Evolutionary conservation across 2,113 vertebrate genomes (phyloP), one percentile per base, ranked within the genome.

Genomic region (Atrichornis clamosus): DNA sequence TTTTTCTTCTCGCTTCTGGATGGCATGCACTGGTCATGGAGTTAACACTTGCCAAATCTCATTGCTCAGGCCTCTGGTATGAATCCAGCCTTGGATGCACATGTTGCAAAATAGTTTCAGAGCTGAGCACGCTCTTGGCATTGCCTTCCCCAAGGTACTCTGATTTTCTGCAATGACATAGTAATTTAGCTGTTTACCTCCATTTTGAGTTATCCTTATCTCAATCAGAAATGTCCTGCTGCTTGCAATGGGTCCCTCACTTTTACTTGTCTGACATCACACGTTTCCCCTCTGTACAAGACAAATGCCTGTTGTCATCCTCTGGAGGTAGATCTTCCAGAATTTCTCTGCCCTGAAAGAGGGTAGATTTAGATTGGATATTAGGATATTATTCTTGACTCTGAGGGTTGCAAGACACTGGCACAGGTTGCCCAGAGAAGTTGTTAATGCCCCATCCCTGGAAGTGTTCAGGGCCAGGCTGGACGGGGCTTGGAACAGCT

Each of bases 1-100:
- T 93, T 96, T 93, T 92, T 60, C 90, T 92, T 87, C 83, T 94
- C 3, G 1, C 53, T 89, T 81, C 92, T 92, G 83, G 68, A 90
- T 86, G 37, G 27, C 32, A n/a, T 56, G 63, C 37, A 1, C 80
- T 90, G 93, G 92, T 90, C 94, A 44, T 8, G 27, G 80, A 96
- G 88, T 89, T 84, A 88, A 83, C 35, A 6, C 78, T 92, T 94
- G 87, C 79, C 82, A 95, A 95, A 79, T 24, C 28, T 7, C 21
- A 15, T 91, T 91, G 67, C 89, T 95, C 24, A 56, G 83, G 55
- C 17, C 76, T 60, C 42, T 87, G 96, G 73, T 94, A 87, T 73
- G 64, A 92, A 60, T 73, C 84, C 89, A 90, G 68, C 50, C 79
- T 76, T 27, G 41, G 72, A 77, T 72, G 92, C 73, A 52, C 32